phyloP scores from a whole-genome alignment of 2,113 vertebrate genomes.

The Amphiprion ocellaris region DNA sequence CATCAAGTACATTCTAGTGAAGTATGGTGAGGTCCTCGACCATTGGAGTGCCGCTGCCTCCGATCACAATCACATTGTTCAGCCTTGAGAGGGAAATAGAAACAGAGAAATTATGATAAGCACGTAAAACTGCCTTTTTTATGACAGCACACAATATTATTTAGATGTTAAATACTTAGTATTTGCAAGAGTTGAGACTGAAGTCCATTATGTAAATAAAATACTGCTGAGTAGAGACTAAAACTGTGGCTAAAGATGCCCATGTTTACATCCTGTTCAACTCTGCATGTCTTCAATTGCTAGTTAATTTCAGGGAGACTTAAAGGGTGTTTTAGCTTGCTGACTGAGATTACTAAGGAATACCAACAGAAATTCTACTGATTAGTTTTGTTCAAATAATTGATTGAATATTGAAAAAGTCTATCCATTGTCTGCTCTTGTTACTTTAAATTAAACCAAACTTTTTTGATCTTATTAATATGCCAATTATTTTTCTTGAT shows the following conservation, averaged over 20 bases:
- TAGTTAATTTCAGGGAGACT: neutral
- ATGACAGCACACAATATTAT: neutral
- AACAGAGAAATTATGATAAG: constrained; percentile 2
- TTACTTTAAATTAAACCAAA: no score
- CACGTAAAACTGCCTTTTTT: neutral
- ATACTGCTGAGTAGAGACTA: neutral
- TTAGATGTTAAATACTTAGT: neutral
- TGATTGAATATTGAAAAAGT: no score
- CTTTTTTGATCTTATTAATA: no score
- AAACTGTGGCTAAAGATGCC: no score
- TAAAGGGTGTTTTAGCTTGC: neutral
- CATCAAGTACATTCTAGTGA: constrained; percentile 98
- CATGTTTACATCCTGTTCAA: neutral
- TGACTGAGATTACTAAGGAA: neutral
- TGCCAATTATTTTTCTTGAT: no score
- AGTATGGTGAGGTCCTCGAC: constrained; percentile 58
- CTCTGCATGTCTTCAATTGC: neutral
- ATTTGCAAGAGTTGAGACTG: neutral
- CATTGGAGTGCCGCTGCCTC: constrained; percentile 63
- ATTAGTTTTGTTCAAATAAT: no score
- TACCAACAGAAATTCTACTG: neutral
- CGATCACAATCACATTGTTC: constrained; percentile 84
- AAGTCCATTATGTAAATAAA: no score
- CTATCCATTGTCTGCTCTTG: no score
- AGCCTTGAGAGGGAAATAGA: constrained; percentile 49